Evolutionary conservation across 2,888 invertebrate species (phyloP).

Genomic region (Harpalus rubripes): DNA sequence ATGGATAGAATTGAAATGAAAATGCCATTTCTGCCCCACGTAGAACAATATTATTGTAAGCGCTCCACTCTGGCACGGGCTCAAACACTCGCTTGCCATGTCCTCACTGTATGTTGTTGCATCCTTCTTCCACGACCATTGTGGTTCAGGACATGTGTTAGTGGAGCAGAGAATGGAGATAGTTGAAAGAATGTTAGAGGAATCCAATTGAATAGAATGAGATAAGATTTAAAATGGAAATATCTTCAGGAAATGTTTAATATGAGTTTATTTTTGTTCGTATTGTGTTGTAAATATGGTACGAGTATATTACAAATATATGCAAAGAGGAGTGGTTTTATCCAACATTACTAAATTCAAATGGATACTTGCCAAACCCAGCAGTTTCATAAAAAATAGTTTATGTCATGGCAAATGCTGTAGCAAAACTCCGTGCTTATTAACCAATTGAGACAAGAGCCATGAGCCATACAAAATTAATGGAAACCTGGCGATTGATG

Average conservation of each 20-base stretch:
- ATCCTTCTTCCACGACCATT: conserved; percentile 6
- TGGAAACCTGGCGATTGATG: no score
- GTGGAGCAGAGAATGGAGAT: conserved; percentile 1
- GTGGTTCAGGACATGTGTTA: conserved; percentile 21
- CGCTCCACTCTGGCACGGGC: conserved; percentile 57
- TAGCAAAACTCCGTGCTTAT: no score
- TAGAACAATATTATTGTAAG: conserved; percentile 70
- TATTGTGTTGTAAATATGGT: not conserved
- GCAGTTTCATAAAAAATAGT: no score
- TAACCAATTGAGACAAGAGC: no score
- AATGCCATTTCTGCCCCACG: conserved; percentile 68
- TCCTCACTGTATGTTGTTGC: not conserved
- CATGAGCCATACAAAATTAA: no score
- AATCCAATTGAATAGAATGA: conserved; percentile 7
- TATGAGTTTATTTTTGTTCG: not conserved
- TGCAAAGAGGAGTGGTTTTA: no score
- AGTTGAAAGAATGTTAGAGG: conserved; percentile 6
- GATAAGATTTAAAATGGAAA: conserved; percentile 1
- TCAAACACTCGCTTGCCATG: conserved; percentile 17
- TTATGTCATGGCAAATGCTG: no score
- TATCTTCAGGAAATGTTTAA: not conserved
- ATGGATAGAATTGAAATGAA: conserved; percentile 70
- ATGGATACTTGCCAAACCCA: no score
- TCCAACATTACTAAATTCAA: not conserved
- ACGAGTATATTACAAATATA: no score